These are phyloP conservation scores for Brachypalpus laphriformis DNA, from an alignment of 2,888 invertebrate genomes.

Conservation along the genomic window DNA sequence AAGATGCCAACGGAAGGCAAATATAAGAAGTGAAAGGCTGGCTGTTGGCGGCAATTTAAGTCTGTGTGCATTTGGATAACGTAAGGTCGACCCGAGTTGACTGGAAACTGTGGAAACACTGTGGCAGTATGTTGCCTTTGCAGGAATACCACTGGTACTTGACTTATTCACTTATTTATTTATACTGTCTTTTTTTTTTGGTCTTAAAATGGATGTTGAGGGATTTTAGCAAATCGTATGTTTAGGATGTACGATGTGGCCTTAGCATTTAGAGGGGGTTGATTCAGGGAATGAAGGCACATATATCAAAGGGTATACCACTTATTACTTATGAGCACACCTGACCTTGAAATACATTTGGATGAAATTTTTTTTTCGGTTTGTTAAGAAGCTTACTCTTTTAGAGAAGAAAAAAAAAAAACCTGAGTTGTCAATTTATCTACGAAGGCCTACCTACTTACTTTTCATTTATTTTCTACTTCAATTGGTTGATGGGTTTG, in stretches of 20 bases:
- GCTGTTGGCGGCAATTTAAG: constrained; percentile 10
- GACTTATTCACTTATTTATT: not conserved
- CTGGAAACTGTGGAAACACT: constrained; percentile 20
- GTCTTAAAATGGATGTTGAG: constrained; percentile 8
- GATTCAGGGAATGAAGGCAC: not conserved
- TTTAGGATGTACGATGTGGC: constrained; percentile 12
- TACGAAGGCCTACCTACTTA: no score
- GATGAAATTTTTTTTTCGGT: constrained; percentile 8
- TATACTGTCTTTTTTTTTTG: not conserved
- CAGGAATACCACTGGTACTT: not conserved
- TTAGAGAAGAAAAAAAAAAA: constrained; percentile 7
- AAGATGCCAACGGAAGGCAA: constrained; percentile 53
- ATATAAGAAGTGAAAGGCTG: constrained; percentile 25
- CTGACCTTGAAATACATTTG: constrained; percentile 40
- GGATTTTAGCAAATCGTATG: constrained; percentile 17
- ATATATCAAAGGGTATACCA: constrained; percentile 41
- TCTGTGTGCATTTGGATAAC: not conserved
- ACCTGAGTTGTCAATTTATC: constrained; percentile 12
- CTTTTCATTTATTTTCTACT: constrained; percentile 26
- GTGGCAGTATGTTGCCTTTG: constrained; percentile 11
- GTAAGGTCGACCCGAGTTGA: constrained; percentile 12
- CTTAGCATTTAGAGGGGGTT: not conserved
- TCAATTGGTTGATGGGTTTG: constrained; percentile 29
- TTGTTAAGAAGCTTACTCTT: constrained; percentile 45
- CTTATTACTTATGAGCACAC: constrained; percentile 18